A percentile compares a stretch with the other conserved stretches of the same genome.
phyloP scores from a whole-genome alignment of 2,113 vertebrate species.

The Macrotis lagotis region DNA sequence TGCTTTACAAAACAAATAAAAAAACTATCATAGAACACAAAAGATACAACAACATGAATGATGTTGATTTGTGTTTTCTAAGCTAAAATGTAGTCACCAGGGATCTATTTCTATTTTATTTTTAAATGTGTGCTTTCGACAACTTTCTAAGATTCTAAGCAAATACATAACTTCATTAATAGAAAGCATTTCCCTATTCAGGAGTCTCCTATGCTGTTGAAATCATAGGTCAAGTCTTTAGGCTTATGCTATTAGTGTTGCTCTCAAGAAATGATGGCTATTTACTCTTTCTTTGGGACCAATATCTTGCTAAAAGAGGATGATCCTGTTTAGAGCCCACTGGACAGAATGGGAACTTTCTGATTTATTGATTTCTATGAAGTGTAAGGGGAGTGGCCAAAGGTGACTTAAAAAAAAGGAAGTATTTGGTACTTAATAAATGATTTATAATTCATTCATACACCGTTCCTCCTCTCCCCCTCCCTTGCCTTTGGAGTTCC shows the following conservation, averaged over 20 bases:
- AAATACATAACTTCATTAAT: background rate
- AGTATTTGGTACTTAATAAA: background rate
- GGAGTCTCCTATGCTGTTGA: background rate
- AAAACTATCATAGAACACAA: no score
- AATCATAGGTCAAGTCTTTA: background rate
- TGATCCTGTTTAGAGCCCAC: background rate
- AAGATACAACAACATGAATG: background rate
- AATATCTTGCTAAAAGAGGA: background rate
- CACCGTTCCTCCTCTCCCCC: background rate
- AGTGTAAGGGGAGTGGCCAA: background rate
- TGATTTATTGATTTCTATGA: background rate
- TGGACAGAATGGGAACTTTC: background rate
- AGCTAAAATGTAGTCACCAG: background rate
- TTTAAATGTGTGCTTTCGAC: background rate
- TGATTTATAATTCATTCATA: background rate
- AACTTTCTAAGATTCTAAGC: background rate
- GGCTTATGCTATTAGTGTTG: background rate
- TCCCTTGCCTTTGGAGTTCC: background rate
- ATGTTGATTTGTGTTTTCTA: background rate
- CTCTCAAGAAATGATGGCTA: background rate
- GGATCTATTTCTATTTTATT: background rate
- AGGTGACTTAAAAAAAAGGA: background rate
- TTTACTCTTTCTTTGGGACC: background rate
- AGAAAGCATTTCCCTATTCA: background rate
- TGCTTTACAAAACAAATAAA: background rate